Base-by-base conservation (phyloP, 2,797 vertebrate species). In the Setipinna tenuifilis region DNA sequence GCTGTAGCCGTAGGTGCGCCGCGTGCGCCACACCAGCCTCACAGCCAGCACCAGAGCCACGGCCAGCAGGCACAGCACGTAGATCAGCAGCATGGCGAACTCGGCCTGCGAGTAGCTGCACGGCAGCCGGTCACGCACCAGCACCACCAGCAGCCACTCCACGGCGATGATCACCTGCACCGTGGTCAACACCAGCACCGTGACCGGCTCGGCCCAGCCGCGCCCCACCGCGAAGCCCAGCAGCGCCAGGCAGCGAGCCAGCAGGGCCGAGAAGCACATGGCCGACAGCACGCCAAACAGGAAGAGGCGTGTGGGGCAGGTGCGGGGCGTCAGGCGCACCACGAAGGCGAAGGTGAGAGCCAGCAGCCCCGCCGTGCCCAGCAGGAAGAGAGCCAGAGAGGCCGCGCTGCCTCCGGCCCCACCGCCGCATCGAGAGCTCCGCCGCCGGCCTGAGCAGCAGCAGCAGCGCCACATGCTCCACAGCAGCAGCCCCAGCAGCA, bases 321-420 rank as follows among this genome's bases (percentile, higher is more conserved):
- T 98, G 87, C 61, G 91, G 0, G 91, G 44, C 0, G 96, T 97
- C 14, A 93, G 93, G 0, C 48, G 87, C 90, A 98, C 92, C 91
- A 99, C 95, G 91, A 98, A 98, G 90, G 97, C 93, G 80, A 98
- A 98, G 57, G 97, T 96, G 86, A 97, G 92, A 87, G 96, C 96
- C 0, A 99, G 98, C 91, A 98, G 21, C 0, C 97, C 97, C 0
- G 97, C 93, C 0, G 96, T 97, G 19, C 95, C 96, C 28, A 97
- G 62, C 68, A 98, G 92, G 89, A 97, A 98, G 91, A 98, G 88
- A 83, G 95, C 94, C 90, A 96, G 95, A 82, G 94, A 54, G 0
- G 95, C 93, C 84, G 96, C 91, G 25, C 93, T 89, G 17, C 95
- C 94, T 0, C 94, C 80, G 83, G 87, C 83, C 92, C 88, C 88